Evolutionary conservation across 1,140 invertebrate species (phyloP).

Genomic region (Rhopalosiphum padi): DNA sequence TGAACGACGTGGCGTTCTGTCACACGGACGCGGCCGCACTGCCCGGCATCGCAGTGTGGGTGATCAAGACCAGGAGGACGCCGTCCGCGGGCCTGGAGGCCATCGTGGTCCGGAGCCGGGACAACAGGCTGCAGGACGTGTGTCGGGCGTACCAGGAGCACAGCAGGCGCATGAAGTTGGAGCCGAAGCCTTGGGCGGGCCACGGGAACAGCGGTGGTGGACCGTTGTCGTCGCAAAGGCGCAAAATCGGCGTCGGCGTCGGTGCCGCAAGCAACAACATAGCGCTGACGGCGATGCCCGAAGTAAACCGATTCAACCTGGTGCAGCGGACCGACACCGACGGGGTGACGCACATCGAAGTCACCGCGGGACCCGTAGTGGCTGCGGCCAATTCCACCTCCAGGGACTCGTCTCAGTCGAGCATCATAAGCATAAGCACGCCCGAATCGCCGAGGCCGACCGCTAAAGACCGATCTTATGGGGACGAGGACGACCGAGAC

Average conservation of each 20-base stretch:
- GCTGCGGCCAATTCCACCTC: not conserved
- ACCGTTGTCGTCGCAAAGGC: not conserved
- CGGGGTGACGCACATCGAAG: slow-evolving; percentile 62
- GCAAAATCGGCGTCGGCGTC: not conserved
- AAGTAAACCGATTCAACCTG: slow-evolving; percentile 59
- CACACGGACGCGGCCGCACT: slow-evolving; percentile 60
- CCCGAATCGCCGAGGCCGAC: slow-evolving; percentile 58
- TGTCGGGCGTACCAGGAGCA: slow-evolving; percentile 60
- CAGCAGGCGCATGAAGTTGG: slow-evolving; percentile 59
- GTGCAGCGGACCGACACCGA: slow-evolving; percentile 61
- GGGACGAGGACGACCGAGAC: not conserved
- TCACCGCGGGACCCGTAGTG: slow-evolving; percentile 54
- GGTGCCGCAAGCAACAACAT: not conserved
- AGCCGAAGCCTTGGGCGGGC: slow-evolving; percentile 31
- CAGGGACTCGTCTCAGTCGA: slow-evolving; percentile 58
- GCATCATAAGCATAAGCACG: slow-evolving; percentile 62
- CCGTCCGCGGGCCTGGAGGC: slow-evolving; percentile 59
- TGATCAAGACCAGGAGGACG: slow-evolving; percentile 59
- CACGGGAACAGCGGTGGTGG: not conserved
- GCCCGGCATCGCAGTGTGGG: slow-evolving; percentile 60
- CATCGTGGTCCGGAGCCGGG: slow-evolving; percentile 58
- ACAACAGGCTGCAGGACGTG: slow-evolving; percentile 59
- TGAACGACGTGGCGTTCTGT: slow-evolving; percentile 61
- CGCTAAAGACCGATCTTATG: not conserved
- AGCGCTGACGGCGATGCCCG: not conserved